Base-by-base conservation (phyloP, 1,140 invertebrate species). In the Scaptodrosophila lebanonensis region DNA sequence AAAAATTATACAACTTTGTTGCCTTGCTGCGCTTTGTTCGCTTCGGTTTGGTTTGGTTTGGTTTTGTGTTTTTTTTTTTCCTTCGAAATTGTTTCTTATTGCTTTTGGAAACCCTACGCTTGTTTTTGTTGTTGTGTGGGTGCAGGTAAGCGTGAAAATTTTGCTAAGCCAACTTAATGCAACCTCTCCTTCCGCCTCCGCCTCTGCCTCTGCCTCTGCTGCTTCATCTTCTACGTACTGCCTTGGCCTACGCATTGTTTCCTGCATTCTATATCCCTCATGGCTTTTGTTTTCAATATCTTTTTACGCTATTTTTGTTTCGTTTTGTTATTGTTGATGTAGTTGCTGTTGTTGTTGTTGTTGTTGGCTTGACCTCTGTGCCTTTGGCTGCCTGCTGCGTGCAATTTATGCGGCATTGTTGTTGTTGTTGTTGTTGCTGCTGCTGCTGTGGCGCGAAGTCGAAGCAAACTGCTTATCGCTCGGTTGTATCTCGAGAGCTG, bases 161-260 rank as follows among this genome's bases (percentile, higher is more conserved):
- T 79, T 63, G 69, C 69, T 75, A 79, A 79, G 75, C 75, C 75
- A 75, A 66, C 56, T 66, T 79, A 83, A 79, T 79, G 66, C 75
- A 79, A 82, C 60, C 82, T 77, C 66, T 61, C 51, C 48, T 67
- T 60, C 13, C 16, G 3, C 1, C 29, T 54, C 17, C 29, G 25
- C 58, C 25, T 51, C 48, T 52, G 27, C 49, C 30, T 3, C 4
- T 20, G 25, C 9, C 38, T 9, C 36, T 32, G 6, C 17, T 42
- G 30, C 33, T 32, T 25, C 50, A 51, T 53, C 42, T n/a, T n/a
- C n/a, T n/a, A n/a, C n/a, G n/a, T n/a, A n/a, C 43, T 61, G 60
- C 54, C 58, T 53, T 50, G 52, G 53, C 51, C 44, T 58, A 79
- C 73, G 73, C 73, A 70, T 64, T 67, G 53, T 56, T 47, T 32